Percentiles rank a stretch among this genome's conserved stretches.
These are phyloP conservation scores for Ennomos erosarius DNA, from an alignment of 2,888 invertebrate species.

Conservation along the genomic window DNA sequence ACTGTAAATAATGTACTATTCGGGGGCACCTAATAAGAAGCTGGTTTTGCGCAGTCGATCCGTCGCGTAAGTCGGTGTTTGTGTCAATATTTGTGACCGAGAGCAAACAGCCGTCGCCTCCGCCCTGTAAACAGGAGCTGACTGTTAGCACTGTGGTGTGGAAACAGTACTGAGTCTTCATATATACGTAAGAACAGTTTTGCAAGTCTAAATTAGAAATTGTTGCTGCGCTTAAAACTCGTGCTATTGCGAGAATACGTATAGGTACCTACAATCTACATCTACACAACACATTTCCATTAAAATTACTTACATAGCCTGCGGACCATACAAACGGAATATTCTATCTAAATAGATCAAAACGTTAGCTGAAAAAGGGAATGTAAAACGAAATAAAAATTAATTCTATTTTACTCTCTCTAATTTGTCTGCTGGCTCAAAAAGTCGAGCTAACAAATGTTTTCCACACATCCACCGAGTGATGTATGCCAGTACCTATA, in stretches of 20 bases:
- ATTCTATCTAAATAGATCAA: constrained; percentile 28
- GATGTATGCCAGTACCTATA: constrained; percentile 2
- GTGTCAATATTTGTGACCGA: constrained; percentile 70
- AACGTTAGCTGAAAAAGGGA: constrained; percentile 18
- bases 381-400: constrained; percentile 29
- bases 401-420: constrained; percentile 22
- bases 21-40: constrained; percentile 31
- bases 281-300: constrained; percentile 1
- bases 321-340: constrained; percentile 14
- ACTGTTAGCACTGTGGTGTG: constrained; percentile 33
- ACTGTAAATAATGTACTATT: not conserved
- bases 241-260: too few species aligned
- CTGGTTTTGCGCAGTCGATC: constrained; percentile 54
- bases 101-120: constrained; percentile 48
- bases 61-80: constrained; percentile 60
- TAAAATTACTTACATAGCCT: constrained; percentile 3
- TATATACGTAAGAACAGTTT: too few species aligned
- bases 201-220: not conserved
- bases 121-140: constrained; percentile 54
- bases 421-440: constrained; percentile 27
- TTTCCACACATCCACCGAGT: constrained; percentile 5
- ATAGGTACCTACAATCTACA: too few species aligned
- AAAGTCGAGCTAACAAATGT: constrained; percentile 24
- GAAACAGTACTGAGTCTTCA: constrained; percentile 4
- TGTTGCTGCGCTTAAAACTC: too few species aligned